Conservation (phyloP, 2,797 vertebrate genomes). For the Pogonophryne albipinna region DNA sequence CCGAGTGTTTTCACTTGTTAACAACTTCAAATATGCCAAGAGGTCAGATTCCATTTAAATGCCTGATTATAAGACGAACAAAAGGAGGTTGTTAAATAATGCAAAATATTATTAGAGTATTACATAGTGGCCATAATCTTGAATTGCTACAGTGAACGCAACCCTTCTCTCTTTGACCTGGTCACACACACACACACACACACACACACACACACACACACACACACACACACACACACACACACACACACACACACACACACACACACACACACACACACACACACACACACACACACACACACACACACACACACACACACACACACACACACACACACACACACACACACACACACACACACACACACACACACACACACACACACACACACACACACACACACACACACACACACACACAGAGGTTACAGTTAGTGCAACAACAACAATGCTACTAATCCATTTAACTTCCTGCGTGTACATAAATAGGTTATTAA, state of each 20-base stretch:
- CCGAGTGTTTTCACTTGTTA: neutral
- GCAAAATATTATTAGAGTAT: too few species aligned
- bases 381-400: neutral
- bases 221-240: neutral
- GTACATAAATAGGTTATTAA: slow-evolving; percentile 14
- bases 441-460: neutral
- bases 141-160: neutral
- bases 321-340: neutral
- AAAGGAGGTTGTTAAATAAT: too few species aligned
- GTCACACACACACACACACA: neutral
- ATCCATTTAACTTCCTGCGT: slow-evolving; percentile 2
- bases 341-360: neutral
- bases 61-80: too few species aligned
- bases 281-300: neutral
- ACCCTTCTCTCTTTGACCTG: neutral
- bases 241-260: neutral
- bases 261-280: neutral
- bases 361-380: neutral
- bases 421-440: neutral
- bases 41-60: neutral
- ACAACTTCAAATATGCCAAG: neutral
- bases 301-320: neutral
- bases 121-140: too few species aligned
- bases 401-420: neutral
- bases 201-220: neutral